Base-by-base conservation (phyloP, 2,888 invertebrate species). In the Acleris emargana region DNA sequence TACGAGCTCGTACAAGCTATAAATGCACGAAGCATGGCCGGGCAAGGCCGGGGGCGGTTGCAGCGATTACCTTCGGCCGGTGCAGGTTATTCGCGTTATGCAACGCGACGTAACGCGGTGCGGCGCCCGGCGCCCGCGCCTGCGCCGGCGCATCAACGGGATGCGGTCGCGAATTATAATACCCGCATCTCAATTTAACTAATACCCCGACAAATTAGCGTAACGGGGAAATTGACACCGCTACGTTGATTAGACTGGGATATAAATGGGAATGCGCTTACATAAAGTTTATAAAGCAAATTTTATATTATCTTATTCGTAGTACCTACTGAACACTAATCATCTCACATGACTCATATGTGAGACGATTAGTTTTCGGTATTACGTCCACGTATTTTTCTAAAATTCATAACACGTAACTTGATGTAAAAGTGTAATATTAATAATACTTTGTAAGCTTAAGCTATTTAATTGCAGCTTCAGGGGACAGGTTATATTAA, bases 71-170 rank as follows among this genome's bases (percentile, higher is more conserved):
- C 51, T 51, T 61, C 38, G 64, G 18, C 50, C 25, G 57, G 67
- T 66, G 74, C 77, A 80, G 86, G 87, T 86, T 83, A 86, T 87
- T 85, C 80, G 77, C 78, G 78, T 90, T 89, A 88, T 85, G 89
- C 80, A 89, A 89, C 75, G 79, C 76, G 72, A 73, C 77, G 72
- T 47, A 42, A 32, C 32, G 16, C 49, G 50, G 66, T 47, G 66
- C 68, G 60, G 55, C 61, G 60, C 59, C 59, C 22, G 62, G 71
- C 69, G 67, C 62, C 58, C 61, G 66, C 69, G 67, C 62, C 58
- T 62, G 66, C 69, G 68, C 72, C 13, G 32, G 38, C 59, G 79
- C 81, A 78, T 77, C 79, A 80, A 79, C 77, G 75, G 76, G 74
- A 76, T 80, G 81, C 76, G 81, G 81, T 83, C 52, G 45, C 32